A percentile compares a stretch with the other conserved stretches of the same genome.
phyloP scores from a whole-genome alignment of 2,113 vertebrate species.

The Bujurquina vittata region DNA sequence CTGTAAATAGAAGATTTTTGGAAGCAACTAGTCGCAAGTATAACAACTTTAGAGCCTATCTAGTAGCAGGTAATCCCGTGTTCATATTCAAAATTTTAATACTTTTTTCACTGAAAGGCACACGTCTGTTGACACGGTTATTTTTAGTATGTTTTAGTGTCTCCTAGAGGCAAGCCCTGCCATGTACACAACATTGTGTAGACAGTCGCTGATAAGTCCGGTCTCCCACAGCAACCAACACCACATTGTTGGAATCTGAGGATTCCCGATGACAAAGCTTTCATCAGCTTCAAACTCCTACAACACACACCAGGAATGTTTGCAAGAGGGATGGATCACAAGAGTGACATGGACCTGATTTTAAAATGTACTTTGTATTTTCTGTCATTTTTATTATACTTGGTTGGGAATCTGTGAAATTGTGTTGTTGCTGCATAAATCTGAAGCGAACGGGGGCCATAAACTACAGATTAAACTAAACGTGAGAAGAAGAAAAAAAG shows the following conservation, averaged over 20 bases:
- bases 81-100: background rate
- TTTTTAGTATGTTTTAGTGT: background rate
- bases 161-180: background rate
- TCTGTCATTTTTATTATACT: background rate
- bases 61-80: background rate
- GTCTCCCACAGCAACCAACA: constrained; percentile 46
- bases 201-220: constrained; percentile 64
- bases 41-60: too few species aligned
- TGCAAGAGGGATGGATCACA: constrained; percentile 13
- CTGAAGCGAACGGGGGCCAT: background rate
- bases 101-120: fast-evolving
- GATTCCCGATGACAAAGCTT: constrained; percentile 68
- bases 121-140: background rate
- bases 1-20: background rate
- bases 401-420: background rate
- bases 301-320: constrained; percentile 49
- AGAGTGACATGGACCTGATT: background rate
- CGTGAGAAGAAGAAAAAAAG: background rate
- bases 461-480: background rate
- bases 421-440: background rate
- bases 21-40: too few species aligned
- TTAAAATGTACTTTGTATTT: background rate
- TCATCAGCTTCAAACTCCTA: constrained; percentile 40
- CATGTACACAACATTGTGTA: constrained; percentile 19
- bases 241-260: constrained; percentile 14